Percentiles rank a stretch among this genome's conserved stretches.
Evolutionary conservation across 1,140 invertebrate genomes (phyloP).

Genomic region (Heliothis subflexa): DNA sequence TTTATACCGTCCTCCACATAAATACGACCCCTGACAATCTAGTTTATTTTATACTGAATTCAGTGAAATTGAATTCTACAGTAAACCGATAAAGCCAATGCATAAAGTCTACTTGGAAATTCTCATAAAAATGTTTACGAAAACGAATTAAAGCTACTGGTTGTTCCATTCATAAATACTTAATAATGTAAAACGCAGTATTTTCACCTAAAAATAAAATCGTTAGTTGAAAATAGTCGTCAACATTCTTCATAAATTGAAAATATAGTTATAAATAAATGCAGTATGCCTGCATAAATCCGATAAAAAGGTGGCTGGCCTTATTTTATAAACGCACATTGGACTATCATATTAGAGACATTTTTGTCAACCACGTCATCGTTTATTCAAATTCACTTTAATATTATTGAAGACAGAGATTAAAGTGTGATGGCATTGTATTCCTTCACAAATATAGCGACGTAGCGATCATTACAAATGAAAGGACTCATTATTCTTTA

Average conservation of each 20-base stretch:
- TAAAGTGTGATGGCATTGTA: background rate
- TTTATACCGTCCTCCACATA: conserved; percentile 56
- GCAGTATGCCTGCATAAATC: too few relatives aligned
- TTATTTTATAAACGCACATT: too few relatives aligned
- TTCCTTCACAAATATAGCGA: background rate
- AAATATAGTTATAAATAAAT: too few relatives aligned
- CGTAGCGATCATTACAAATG: conserved; percentile 10
- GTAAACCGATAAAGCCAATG: conserved; percentile 51
- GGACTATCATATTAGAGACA: too few relatives aligned
- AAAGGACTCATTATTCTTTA: conserved; percentile 40
- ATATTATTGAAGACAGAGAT: background rate
- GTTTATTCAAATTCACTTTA: too few relatives aligned
- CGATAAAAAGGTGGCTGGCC: background rate
- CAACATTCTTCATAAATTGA: too few relatives aligned
- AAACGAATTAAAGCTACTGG: conserved; percentile 36
- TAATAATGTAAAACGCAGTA: background rate
- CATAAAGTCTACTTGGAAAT: conserved; percentile 50
- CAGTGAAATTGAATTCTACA: conserved; percentile 57
- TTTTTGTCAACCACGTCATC: too few relatives aligned
- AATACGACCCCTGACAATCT: conserved; percentile 58
- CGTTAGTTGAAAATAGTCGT: background rate
- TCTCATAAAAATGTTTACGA: conserved; percentile 54
- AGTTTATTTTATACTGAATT: conserved; percentile 59
- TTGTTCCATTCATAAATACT: conserved; percentile 17
- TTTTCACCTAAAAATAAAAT: background rate